These are phyloP conservation scores for Galago senegalensis DNA, from an alignment of 2,797 vertebrate genomes.

Conservation along the genomic window DNA sequence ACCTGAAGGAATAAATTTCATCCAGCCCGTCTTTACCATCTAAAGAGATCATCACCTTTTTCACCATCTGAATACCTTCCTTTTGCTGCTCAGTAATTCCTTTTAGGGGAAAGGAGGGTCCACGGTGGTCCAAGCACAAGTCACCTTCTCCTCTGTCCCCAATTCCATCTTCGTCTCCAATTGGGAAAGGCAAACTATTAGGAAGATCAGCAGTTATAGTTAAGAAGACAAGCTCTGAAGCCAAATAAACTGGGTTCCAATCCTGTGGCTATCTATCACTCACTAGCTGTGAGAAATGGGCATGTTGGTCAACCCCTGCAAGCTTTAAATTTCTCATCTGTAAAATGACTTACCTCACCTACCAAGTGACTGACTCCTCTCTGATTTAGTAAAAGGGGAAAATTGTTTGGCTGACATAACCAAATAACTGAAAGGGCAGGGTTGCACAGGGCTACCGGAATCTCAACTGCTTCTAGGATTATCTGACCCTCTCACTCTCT, in stretches of 20 bases:
- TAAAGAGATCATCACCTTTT: constrained; percentile 92
- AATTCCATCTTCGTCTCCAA: constrained; percentile 79
- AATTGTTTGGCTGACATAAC: neutral
- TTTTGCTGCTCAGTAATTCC: constrained; percentile 92
- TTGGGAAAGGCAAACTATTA: constrained; percentile 94
- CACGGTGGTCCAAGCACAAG: neutral
- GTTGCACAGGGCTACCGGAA: neutral
- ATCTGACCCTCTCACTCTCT: neutral
- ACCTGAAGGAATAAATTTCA: constrained; percentile 96
- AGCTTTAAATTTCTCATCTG: constrained; percentile 39
- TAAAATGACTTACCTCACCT: neutral
- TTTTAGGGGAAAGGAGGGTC: constrained; percentile 88
- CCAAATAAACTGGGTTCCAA: neutral
- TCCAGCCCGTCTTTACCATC: constrained; percentile 94
- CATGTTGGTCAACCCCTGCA: neutral
- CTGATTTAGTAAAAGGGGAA: neutral
- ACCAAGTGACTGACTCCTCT: neutral
- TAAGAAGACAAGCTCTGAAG: constrained; percentile 40
- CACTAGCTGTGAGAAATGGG: neutral
- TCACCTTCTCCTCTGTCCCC: constrained; percentile 81
- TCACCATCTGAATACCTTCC: constrained; percentile 92
- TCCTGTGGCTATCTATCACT: neutral
- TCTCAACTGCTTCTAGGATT: neutral
- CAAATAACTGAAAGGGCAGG: neutral
- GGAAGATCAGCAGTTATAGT: constrained; percentile 40